These are phyloP conservation scores for Odontesthes bonariensis DNA, from an alignment of 2,113 vertebrate species.

Conservation along the genomic window DNA sequence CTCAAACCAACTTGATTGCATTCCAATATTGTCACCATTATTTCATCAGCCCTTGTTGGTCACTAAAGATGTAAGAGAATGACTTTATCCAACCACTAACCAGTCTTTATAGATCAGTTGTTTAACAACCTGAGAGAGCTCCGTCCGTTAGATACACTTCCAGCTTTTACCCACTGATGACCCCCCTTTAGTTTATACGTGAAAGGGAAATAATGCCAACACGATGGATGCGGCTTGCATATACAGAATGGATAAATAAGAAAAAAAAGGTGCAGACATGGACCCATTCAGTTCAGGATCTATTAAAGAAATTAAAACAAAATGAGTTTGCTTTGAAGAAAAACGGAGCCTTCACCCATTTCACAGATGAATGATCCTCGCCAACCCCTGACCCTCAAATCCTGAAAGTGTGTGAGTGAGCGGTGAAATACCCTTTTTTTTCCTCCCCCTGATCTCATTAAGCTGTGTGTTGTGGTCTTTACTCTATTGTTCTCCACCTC, in stretches of 20 bases:
- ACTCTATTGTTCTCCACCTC: slow-evolving; percentile 57
- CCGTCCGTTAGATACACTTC: slow-evolving; percentile 38
- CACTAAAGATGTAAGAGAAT: slow-evolving; percentile 33
- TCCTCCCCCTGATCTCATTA: slow-evolving; percentile 57
- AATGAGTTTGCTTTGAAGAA: slow-evolving; percentile 38
- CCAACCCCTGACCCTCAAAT: slow-evolving; percentile 59
- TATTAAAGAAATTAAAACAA: background rate
- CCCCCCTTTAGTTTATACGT: slow-evolving; percentile 6
- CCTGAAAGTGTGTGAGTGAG: slow-evolving; percentile 42
- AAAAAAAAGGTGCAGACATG: slow-evolving; percentile 4
- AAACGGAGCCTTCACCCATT: slow-evolving; percentile 66
- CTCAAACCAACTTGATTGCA: slow-evolving; percentile 37
- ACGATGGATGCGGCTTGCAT: background rate
- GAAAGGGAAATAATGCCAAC: background rate
- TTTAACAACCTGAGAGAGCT: slow-evolving; percentile 46
- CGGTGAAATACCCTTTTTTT: slow-evolving; percentile 39
- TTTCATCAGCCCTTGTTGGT: slow-evolving; percentile 47
- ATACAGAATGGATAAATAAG: background rate
- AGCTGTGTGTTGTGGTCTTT: slow-evolving; percentile 56
- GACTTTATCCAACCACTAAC: background rate
- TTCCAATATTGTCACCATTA: slow-evolving; percentile 41
- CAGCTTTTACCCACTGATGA: slow-evolving; percentile 4
- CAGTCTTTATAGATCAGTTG: slow-evolving; percentile 50
- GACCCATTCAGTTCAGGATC: slow-evolving; percentile 26
- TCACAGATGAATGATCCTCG: slow-evolving; percentile 65